phyloP scores from a whole-genome alignment of 2,888 invertebrate species.

The Ferrisia virgata region DNA sequence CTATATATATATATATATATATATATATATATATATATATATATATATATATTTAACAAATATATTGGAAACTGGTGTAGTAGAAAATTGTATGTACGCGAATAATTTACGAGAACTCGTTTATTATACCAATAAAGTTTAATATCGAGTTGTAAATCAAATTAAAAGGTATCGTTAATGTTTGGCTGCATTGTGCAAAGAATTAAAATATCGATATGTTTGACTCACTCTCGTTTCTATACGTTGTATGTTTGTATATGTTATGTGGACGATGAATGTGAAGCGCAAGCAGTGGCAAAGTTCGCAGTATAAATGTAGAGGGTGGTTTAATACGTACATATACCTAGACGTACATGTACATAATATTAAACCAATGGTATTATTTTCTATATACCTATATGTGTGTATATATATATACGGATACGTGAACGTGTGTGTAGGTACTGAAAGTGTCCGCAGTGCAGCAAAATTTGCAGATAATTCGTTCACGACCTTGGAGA shows the following conservation, averaged over 20 bases:
- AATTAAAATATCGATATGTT: conserved; percentile 1
- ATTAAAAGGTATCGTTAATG: conserved; percentile 14
- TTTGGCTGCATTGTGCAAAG: conserved; percentile 4
- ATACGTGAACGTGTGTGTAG: too few relatives aligned
- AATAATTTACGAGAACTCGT: not conserved
- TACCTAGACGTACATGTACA: not conserved
- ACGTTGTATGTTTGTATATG: too few relatives aligned
- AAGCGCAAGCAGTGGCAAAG: not conserved
- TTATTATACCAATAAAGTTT: conserved; percentile 3
- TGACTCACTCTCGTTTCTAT: not conserved
- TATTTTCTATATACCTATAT: too few relatives aligned
- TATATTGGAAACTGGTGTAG: not conserved
- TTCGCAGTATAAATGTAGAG: too few relatives aligned
- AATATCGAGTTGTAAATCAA: conserved; percentile 9
- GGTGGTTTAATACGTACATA: not conserved
- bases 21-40: too few relatives aligned
- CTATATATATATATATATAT: too few relatives aligned
- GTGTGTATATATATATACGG: too few relatives aligned
- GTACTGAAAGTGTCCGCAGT: not conserved
- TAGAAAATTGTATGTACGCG: not conserved
- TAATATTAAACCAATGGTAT: too few relatives aligned
- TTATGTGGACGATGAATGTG: not conserved
- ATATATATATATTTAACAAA: not conserved
- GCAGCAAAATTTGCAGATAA: not conserved
- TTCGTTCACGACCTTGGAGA: not conserved